phyloP scores from a whole-genome alignment of 2,888 invertebrate species.

The Eristalinus aeneus region DNA sequence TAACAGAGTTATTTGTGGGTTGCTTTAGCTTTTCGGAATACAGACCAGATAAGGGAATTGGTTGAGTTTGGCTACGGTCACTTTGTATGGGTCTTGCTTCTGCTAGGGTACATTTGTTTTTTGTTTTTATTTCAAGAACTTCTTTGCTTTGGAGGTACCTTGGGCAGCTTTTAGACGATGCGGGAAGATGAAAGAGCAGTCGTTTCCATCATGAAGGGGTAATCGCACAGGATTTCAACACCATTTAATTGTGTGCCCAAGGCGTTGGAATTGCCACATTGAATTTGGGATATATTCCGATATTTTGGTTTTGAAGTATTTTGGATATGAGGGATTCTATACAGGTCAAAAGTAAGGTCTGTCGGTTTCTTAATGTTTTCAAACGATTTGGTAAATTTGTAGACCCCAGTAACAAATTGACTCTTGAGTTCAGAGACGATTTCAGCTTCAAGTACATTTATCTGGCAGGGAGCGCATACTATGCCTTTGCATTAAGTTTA shows the following conservation, averaged over 20 bases:
- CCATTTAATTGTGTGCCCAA: conserved; percentile 21
- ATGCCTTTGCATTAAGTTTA: conserved; percentile 31
- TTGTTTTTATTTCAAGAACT: conserved; percentile 19
- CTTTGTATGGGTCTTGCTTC: not conserved
- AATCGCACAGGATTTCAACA: not conserved
- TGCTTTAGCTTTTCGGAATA: conserved; percentile 21
- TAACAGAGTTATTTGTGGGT: not conserved
- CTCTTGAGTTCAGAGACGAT: not conserved
- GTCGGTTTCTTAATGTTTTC: conserved; percentile 5
- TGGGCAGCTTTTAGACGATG: conserved; percentile 18
- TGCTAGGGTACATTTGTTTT: conserved; percentile 1
- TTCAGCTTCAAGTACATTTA: not conserved
- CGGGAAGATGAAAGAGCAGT: too few relatives aligned
- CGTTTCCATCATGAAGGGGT: conserved; percentile 4
- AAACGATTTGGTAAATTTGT: not conserved
- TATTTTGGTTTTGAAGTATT: conserved; percentile 23
- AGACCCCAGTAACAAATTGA: not conserved
- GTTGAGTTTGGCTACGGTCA: not conserved
- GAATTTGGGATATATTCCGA: conserved; percentile 21
- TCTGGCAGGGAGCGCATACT: conserved; percentile 16
- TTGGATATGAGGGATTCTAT: conserved; percentile 1
- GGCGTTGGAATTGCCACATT: conserved; percentile 31
- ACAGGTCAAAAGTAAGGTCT: conserved; percentile 20
- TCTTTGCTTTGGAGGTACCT: conserved; percentile 13
- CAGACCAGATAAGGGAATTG: not conserved